These are phyloP conservation scores for Poeciliopsis presidionis DNA, from an alignment of 2,797 vertebrate genomes.

Conservation along the genomic window DNA sequence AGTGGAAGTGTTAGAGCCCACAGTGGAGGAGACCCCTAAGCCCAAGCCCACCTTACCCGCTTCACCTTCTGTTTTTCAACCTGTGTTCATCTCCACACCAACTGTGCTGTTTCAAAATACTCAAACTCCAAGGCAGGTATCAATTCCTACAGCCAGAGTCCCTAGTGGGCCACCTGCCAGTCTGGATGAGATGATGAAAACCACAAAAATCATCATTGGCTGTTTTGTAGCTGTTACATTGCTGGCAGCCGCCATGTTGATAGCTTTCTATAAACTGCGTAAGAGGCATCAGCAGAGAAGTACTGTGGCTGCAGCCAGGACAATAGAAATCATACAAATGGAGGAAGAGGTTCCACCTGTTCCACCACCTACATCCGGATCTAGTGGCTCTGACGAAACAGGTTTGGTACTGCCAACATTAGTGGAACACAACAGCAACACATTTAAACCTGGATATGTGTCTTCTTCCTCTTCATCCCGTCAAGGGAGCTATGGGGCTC, in stretches of 20 bases:
- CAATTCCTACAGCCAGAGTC: constrained; percentile 83
- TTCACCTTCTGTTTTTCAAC: constrained; percentile 92
- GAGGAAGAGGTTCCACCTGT: constrained; percentile 90
- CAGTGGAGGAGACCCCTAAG: constrained; percentile 89
- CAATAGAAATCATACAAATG: constrained; percentile 95
- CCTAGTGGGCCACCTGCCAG: constrained; percentile 88
- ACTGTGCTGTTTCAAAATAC: constrained; percentile 93
- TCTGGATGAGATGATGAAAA: constrained; percentile 98
- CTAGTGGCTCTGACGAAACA: constrained; percentile 88
- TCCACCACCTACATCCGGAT: constrained; percentile 79
- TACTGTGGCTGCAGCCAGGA: constrained; percentile 91
- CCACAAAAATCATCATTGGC: constrained; percentile 99
- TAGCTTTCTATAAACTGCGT: constrained; percentile 97
- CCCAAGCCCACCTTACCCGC: constrained; percentile 90
- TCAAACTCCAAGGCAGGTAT: constrained; percentile 88
- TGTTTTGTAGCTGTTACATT: constrained; percentile 98
- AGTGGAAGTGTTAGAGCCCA: constrained; percentile 92
- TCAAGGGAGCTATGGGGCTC: constrained; percentile 89
- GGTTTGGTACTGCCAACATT: constrained; percentile 87
- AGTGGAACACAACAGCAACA: constrained; percentile 95
- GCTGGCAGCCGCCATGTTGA: constrained; percentile 95
- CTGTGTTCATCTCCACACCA: constrained; percentile 95
- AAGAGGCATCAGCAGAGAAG: constrained; percentile 97
- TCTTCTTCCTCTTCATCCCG: constrained; percentile 71
- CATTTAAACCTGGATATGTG: constrained; percentile 85